Conservation (phyloP, 92 coral and sea anemone genomes). For the Muricea muricata region DNA sequence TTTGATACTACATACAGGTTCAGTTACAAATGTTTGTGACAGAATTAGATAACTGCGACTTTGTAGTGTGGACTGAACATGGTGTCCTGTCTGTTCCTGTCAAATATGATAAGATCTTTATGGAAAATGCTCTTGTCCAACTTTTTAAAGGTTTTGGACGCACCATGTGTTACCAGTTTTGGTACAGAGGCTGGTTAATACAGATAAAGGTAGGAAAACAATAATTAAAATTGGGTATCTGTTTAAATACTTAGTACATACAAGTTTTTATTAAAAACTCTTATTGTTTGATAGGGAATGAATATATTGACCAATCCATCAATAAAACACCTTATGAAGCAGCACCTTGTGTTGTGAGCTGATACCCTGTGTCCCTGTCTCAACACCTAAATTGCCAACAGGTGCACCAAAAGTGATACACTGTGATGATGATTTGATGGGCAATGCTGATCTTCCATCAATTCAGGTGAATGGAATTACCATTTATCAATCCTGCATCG, state of each 20-base stretch:
- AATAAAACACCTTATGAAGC: too few relatives aligned
- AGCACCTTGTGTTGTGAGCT: too few relatives aligned
- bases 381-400: too few relatives aligned
- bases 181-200: neutral
- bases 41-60: conserved; percentile 1
- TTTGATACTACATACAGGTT: neutral
- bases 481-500: neutral
- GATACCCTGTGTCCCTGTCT: too few relatives aligned
- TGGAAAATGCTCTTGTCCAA: neutral
- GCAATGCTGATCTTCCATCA: too few relatives aligned
- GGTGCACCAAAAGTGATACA: too few relatives aligned
- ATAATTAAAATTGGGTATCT: neutral
- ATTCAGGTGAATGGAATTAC: neutral
- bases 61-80: conserved; percentile 8
- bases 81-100: neutral
- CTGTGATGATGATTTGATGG: too few relatives aligned
- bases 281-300: too few relatives aligned
- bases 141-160: neutral
- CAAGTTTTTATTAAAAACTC: too few relatives aligned
- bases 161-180: conserved; percentile 1
- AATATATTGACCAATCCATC: neutral
- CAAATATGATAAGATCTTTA: neutral
- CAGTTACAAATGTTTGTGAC: conserved; percentile 16
- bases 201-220: neutral
- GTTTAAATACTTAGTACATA: neutral